Evolutionary conservation across 2,888 invertebrate genomes (phyloP).

Genomic region (Lamellibrachia columna): DNA sequence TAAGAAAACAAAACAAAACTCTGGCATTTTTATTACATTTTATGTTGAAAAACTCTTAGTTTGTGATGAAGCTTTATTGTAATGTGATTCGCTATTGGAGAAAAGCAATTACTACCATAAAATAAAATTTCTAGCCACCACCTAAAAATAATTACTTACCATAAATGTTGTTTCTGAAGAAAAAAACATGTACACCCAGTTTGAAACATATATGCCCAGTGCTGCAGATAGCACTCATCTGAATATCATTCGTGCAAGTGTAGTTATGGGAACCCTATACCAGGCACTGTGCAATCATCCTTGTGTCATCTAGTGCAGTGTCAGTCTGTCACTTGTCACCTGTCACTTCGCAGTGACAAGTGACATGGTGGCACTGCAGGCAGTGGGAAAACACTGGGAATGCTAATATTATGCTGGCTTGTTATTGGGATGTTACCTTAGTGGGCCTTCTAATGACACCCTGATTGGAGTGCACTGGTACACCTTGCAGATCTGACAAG

Average conservation of each 20-base stretch:
- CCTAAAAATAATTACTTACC: neutral
- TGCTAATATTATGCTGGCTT: neutral
- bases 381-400: neutral
- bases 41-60: too few species aligned
- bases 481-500: neutral
- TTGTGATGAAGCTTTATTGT: too few species aligned
- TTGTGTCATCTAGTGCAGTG: neutral
- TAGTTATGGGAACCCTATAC: neutral
- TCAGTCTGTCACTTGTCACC: neutral
- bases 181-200: neutral
- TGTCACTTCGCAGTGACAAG: constrained; percentile 9
- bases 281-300: neutral
- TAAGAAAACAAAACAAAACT: neutral
- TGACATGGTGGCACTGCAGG: neutral
- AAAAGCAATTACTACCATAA: neutral
- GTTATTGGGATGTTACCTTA: neutral
- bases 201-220: neutral
- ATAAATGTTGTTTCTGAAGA: neutral
- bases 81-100: neutral
- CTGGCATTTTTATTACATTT: neutral
- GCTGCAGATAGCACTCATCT: neutral
- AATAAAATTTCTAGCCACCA: neutral
- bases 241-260: neutral
- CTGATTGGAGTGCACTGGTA: neutral
- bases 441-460: neutral